These are phyloP conservation scores for Betta splendens DNA, from an alignment of 2,797 vertebrate species.

Conservation along the genomic window DNA sequence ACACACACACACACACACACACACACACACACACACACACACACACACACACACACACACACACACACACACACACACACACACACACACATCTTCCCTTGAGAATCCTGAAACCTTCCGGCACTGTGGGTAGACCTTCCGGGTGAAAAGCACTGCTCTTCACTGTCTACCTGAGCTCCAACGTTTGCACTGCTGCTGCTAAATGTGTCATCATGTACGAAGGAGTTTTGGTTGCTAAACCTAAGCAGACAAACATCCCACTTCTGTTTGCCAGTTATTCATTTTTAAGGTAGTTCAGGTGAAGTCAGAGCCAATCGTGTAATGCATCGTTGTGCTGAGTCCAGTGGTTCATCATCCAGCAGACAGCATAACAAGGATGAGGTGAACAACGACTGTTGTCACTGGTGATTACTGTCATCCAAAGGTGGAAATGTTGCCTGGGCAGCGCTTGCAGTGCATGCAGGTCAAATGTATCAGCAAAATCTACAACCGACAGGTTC, in stretches of 20 bases:
- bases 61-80: slow-evolving; percentile 7
- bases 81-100: slow-evolving; percentile 34
- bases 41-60: slow-evolving; percentile 22
- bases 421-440: background rate
- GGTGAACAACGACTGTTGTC: background rate
- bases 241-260: slow-evolving; percentile 29
- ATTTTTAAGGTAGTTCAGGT: slow-evolving; percentile 62
- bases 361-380: background rate
- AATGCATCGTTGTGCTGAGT: slow-evolving; percentile 2
- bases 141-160: slow-evolving; percentile 54
- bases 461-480: no score
- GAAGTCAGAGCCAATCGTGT: slow-evolving; percentile 38
- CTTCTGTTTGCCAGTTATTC: slow-evolving; percentile 33
- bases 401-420: background rate
- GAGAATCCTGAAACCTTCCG: slow-evolving; percentile 35
- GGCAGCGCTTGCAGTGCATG: slow-evolving; percentile 33
- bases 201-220: slow-evolving; percentile 8
- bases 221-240: slow-evolving; percentile 37
- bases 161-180: slow-evolving; percentile 32
- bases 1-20: slow-evolving; percentile 16
- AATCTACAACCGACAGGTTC: no score
- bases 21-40: no score
- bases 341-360: background rate
- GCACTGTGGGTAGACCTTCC: slow-evolving; percentile 14
- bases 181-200: slow-evolving; percentile 17